Conservation (phyloP, 1,140 invertebrate genomes). For the Bradysia coprophila region DNA sequence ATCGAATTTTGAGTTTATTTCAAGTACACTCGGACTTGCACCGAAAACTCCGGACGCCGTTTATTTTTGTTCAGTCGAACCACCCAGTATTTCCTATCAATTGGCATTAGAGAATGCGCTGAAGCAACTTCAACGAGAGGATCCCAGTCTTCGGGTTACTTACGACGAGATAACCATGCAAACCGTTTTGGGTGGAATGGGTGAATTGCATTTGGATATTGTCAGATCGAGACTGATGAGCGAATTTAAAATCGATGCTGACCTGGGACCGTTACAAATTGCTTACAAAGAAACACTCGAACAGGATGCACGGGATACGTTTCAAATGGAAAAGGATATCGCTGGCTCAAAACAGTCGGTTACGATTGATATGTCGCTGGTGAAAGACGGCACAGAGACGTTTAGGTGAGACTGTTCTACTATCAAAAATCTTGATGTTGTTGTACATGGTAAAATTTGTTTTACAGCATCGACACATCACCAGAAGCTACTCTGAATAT, state of each 20-base stretch:
- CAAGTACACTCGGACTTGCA: slow-evolving; percentile 30
- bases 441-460: no score
- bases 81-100: slow-evolving; percentile 61
- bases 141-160: slow-evolving; percentile 76
- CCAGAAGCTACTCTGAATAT: slow-evolving; percentile 43
- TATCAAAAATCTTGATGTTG: slow-evolving; percentile 23
- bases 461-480: slow-evolving; percentile 43
- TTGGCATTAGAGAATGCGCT: slow-evolving; percentile 66
- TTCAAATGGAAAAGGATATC: slow-evolving; percentile 44
- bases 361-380: slow-evolving; percentile 35
- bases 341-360: slow-evolving; percentile 33
- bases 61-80: slow-evolving; percentile 93
- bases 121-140: slow-evolving; percentile 70
- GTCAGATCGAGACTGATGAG: slow-evolving; percentile 69
- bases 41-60: slow-evolving; percentile 76
- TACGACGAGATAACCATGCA: slow-evolving; percentile 64
- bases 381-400: slow-evolving; percentile 15
- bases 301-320: slow-evolving; percentile 27
- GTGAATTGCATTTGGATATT: slow-evolving; percentile 91
- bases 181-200: slow-evolving; percentile 82
- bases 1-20: slow-evolving; percentile 10
- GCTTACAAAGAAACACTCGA: slow-evolving; percentile 71
- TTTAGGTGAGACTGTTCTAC: slow-evolving; percentile 11
- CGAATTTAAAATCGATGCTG: slow-evolving; percentile 85
- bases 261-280: slow-evolving; percentile 88